Conservation (phyloP, 64 coral and sea anemone species). For the Porites lutea region DNA sequence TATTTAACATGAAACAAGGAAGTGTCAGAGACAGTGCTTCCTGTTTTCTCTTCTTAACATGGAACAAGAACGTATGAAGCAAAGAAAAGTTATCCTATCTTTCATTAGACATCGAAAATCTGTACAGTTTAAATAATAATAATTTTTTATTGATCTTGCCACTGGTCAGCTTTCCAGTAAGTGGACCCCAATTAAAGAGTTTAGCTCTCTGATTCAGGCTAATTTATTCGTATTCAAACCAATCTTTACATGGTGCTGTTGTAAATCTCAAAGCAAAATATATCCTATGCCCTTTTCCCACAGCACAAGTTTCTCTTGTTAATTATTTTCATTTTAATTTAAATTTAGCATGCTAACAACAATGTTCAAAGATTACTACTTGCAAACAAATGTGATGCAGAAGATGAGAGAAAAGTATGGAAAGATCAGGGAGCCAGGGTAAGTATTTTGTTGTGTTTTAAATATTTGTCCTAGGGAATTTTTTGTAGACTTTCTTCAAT, state of each 20-base stretch:
- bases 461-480: neutral
- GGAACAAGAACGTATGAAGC: neutral
- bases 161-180: too few relatives aligned
- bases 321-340: neutral
- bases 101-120: too few relatives aligned
- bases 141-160: too few relatives aligned
- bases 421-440: constrained; percentile 87
- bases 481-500: neutral
- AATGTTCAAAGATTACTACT: constrained; percentile 94
- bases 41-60: too few relatives aligned
- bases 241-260: too few relatives aligned
- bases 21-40: neutral
- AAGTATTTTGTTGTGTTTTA: neutral
- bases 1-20: neutral
- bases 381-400: constrained; percentile 96
- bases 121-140: too few relatives aligned
- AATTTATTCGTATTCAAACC: too few relatives aligned
- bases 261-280: too few relatives aligned
- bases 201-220: too few relatives aligned
- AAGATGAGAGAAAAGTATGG: constrained; percentile 91
- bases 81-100: neutral
- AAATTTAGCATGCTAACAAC: constrained; percentile 88
- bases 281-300: too few relatives aligned
- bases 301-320: too few relatives aligned
- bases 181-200: too few relatives aligned